A percentile compares a stretch with the other conserved stretches of the same genome.
Evolutionary conservation across 2,797 vertebrate genomes (phyloP).

Genomic region (Hyperoplus lanceolatus): DNA sequence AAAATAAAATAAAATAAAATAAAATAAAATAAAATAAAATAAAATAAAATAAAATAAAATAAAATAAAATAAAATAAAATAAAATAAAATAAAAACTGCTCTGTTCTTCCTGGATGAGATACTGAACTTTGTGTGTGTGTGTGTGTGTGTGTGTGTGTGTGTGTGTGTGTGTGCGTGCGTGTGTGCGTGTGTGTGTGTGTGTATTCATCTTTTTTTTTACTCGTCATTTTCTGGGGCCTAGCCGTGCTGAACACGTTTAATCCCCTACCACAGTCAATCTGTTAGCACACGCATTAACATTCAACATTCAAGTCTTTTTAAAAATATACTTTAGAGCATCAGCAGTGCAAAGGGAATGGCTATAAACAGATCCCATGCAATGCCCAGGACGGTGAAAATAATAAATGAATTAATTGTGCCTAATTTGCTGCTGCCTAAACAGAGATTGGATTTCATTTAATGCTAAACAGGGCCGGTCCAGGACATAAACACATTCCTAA

Average conservation of each 20-base stretch:
- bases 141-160: constrained; percentile 26
- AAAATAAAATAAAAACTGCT: constrained; percentile 38
- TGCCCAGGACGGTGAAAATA: constrained; percentile 63
- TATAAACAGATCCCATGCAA: constrained; percentile 75
- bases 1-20: constrained; percentile 30
- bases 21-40: too few species aligned
- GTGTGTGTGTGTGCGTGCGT: too few species aligned
- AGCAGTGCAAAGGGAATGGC: constrained; percentile 51
- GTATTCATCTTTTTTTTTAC: constrained; percentile 24
- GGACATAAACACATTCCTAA: constrained; percentile 82
- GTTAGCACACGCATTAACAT: constrained; percentile 49
- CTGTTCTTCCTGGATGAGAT: constrained; percentile 63
- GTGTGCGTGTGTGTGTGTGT: too few species aligned
- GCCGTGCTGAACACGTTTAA: constrained; percentile 64
- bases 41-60: constrained; percentile 23
- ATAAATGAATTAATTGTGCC: constrained; percentile 81
- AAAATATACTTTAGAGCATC: constrained; percentile 55
- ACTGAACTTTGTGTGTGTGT: constrained; percentile 68
- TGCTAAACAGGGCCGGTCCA: constrained; percentile 74
- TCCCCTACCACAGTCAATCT: constrained; percentile 60
- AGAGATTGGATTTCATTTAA: constrained; percentile 83
- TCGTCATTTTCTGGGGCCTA: constrained; percentile 44
- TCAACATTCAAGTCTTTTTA: constrained; percentile 31
- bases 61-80: too few species aligned
- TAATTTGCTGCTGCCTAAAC: constrained; percentile 85